Evolutionary conservation across 2,113 vertebrate species (phyloP).

Genomic region (Lophura nycthemera): DNA sequence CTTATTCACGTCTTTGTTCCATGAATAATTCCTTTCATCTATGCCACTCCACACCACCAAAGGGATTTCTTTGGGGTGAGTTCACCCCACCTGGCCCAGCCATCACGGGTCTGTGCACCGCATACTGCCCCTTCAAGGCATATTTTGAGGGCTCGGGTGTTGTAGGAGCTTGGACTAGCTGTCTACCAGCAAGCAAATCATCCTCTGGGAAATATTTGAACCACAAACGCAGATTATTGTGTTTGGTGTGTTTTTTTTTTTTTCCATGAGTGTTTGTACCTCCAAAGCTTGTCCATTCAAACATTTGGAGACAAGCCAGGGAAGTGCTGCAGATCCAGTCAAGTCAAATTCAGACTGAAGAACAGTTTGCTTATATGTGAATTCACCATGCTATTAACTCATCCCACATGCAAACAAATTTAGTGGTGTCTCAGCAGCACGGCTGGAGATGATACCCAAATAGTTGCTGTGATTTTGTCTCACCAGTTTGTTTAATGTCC

Average conservation of each 20-base stretch:
- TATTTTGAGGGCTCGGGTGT: not conserved
- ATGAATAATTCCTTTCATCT: not conserved
- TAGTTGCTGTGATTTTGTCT: constrained; percentile 14
- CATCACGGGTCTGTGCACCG: not conserved
- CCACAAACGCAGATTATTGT: not conserved
- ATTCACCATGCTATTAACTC: constrained; percentile 17
- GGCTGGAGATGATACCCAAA: not conserved
- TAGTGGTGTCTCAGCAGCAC: not conserved
- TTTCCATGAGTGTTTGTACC: not conserved
- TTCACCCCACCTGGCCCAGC: not conserved
- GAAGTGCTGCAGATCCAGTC: not conserved
- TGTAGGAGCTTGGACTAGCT: not conserved
- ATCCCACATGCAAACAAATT: constrained; percentile 20
- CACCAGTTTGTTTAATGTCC: not conserved
- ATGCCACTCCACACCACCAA: not conserved
- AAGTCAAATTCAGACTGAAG: not conserved
- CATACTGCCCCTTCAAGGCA: not conserved
- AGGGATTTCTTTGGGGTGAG: not conserved
- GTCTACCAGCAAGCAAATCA: not conserved
- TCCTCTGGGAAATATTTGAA: not conserved
- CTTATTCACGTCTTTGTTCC: not conserved
- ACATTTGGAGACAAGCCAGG: not conserved
- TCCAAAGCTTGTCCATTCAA: not conserved
- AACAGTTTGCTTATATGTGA: constrained; percentile 14
- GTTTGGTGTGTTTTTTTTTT: not conserved